phyloP scores from a whole-genome alignment of 2,888 invertebrate species.

The Trisateles emortualis region DNA sequence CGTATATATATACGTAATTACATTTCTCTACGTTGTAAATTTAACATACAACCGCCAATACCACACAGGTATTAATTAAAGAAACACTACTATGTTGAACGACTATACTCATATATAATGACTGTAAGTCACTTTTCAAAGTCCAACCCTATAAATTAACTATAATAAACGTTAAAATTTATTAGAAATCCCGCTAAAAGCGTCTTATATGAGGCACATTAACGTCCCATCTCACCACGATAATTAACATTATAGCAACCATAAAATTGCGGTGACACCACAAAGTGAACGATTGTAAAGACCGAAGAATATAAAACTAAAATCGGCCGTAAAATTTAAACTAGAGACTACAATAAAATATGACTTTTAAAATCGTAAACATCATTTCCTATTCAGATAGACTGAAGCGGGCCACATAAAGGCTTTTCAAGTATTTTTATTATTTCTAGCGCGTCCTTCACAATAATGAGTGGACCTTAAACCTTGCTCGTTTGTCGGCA shows the following conservation, averaged over 20 bases:
- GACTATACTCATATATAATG: background rate
- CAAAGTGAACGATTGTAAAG: slow-evolving; percentile 59
- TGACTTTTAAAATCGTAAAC: slow-evolving; percentile 73
- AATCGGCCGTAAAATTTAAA: slow-evolving; percentile 74
- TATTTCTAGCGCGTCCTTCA: slow-evolving; percentile 72
- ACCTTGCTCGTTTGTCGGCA: slow-evolving; percentile 69
- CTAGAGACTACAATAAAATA: slow-evolving; percentile 68
- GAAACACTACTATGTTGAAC: background rate
- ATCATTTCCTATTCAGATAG: slow-evolving; percentile 67
- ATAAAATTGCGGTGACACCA: slow-evolving; percentile 76
- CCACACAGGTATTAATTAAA: slow-evolving; percentile 42
- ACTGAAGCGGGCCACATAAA: slow-evolving; percentile 51
- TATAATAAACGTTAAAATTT: slow-evolving; percentile 27
- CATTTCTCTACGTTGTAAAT: slow-evolving; percentile 37
- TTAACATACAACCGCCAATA: slow-evolving; percentile 39
- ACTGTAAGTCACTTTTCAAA: background rate
- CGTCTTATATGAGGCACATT: slow-evolving; percentile 55
- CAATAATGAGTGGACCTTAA: slow-evolving; percentile 63
- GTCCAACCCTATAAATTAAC: slow-evolving; percentile 34
- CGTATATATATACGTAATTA: slow-evolving; percentile 46
- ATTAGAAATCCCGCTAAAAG: slow-evolving; percentile 53
- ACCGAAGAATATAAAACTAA: slow-evolving; percentile 63
- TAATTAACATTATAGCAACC: slow-evolving; percentile 65
- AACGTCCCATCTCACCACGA: slow-evolving; percentile 56
- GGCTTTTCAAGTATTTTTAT: slow-evolving; percentile 69